Evolutionary conservation across 2,888 invertebrate species (phyloP), one percentile per base, ranked within the genome.

Genomic region (Dryomyza anilis): DNA sequence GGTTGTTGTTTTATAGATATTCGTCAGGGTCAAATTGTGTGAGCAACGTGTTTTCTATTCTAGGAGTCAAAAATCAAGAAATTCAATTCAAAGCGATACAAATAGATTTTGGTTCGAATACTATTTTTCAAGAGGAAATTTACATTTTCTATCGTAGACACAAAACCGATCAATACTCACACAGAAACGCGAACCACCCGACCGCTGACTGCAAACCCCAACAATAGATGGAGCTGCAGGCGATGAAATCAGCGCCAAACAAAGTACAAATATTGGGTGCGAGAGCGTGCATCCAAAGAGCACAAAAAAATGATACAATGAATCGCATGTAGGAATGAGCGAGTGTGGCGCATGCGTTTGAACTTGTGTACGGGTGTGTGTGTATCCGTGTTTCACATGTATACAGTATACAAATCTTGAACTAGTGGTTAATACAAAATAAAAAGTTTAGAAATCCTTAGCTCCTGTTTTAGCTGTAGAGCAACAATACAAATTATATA

Each of bases 221-320:
- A 68, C 78, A 72, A 78, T 75, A 80, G 79, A 78, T 79, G 79
- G 79, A 75, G 81, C 78, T 56, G 56, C 58, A 46, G 39, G 55
- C 27, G n/a, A 21, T 55, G 39, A 65, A 76, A 76, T 75, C 76
- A 71, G 76, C 73, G 71, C 75, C 74, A 63, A 66, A 68, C 65
- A 69, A 66, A 66, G 63, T 39, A 63, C 55, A 48, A 58, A 36
- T 68, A 53, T 6, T 48, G 8, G 36, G 19, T 19, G 14, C 36
- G 36, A 23, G 19, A 57, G 48, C 29, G 25, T 19, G 19, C 5
- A n/a, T 21, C 23, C n/a, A 14, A 25, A 39, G 30, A 59, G 30
- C 45, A 29, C 48, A 50, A 23, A 33, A 21, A 36, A 23, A 19
- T 16, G n/a, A 25, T 23, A 25, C 25, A 21, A 30, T 25, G 52